Evolutionary conservation across 2,113 vertebrate genomes (phyloP).

Genomic region (Lagopus leucura): DNA sequence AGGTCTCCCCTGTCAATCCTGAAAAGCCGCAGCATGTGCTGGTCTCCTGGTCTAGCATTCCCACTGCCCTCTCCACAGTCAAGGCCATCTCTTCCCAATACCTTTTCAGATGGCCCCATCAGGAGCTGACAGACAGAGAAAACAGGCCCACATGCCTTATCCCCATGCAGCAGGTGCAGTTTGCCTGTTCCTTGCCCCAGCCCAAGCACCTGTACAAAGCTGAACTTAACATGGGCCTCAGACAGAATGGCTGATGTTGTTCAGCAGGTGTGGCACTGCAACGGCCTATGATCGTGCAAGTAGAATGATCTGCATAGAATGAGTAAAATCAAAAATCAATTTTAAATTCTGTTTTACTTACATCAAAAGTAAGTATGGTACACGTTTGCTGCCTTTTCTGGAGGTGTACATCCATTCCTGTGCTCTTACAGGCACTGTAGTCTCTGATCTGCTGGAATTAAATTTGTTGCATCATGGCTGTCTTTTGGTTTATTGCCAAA

Average conservation of each 20-base stretch:
- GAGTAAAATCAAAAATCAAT: not conserved
- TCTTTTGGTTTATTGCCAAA: not conserved
- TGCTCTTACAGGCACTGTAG: not conserved
- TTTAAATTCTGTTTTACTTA: not conserved
- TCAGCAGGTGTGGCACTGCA: not conserved
- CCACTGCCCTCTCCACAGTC: not conserved
- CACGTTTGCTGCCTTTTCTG: not conserved
- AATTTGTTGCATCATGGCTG: not conserved
- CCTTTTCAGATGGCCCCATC: not conserved
- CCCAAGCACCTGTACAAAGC: not conserved
- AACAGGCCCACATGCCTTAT: fast-evolving
- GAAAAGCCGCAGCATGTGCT: not conserved
- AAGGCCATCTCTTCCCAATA: not conserved
- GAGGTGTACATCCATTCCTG: not conserved
- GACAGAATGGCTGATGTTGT: not conserved
- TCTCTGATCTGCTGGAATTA: not conserved
- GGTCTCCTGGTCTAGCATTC: not conserved
- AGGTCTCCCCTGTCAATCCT: not conserved
- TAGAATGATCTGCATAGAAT: not conserved
- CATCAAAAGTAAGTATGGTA: not conserved
- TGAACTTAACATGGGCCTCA: not conserved
- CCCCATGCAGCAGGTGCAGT: not conserved
- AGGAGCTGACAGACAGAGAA: not conserved
- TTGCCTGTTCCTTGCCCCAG: not conserved
- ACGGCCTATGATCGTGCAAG: not conserved